Percentiles rank a stretch among this genome's conserved stretches.
Conservation (phyloP, 1,140 invertebrate species). For the Bombus ignitus region DNA sequence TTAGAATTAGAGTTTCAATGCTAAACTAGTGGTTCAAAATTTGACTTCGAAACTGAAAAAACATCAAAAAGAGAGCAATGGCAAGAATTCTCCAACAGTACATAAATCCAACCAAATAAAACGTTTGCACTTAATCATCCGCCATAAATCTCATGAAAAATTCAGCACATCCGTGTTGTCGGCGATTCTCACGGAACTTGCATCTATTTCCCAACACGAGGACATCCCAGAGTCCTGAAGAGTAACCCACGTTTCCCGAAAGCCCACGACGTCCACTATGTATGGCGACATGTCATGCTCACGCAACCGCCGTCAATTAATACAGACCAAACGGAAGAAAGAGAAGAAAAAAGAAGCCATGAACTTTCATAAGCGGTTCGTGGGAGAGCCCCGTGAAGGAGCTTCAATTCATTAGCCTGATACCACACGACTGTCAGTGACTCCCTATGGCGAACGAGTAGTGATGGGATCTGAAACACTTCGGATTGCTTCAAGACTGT, state of each 20-base stretch:
- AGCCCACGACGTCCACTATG: constrained; percentile 12
- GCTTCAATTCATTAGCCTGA: constrained; percentile 35
- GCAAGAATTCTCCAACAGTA: too few species aligned
- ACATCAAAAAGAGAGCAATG: too few species aligned
- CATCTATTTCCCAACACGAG: background rate
- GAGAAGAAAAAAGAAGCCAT: background rate
- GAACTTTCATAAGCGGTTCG: constrained; percentile 29
- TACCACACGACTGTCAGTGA: constrained; percentile 72
- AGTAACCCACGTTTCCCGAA: constrained; percentile 24
- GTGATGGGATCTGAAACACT: too few species aligned
- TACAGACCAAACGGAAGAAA: constrained; percentile 1
- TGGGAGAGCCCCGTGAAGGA: constrained; percentile 19
- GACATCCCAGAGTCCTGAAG: background rate
- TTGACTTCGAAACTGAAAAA: too few species aligned
- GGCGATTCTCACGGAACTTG: background rate
- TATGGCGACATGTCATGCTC: constrained; percentile 14
- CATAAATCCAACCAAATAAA: too few species aligned
- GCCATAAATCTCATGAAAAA: background rate
- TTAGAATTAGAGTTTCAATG: too few species aligned
- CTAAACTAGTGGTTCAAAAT: too few species aligned
- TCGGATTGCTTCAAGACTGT: too few species aligned
- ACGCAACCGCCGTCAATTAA: constrained; percentile 7
- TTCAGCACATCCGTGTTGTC: background rate
- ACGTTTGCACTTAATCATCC: background rate
- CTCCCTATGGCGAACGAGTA: constrained; percentile 49